A percentile compares a stretch with the other conserved stretches of the same genome.
These are phyloP conservation scores for Synergus gifuensis DNA, from an alignment of 2,888 invertebrate genomes.

Conservation along the genomic window DNA sequence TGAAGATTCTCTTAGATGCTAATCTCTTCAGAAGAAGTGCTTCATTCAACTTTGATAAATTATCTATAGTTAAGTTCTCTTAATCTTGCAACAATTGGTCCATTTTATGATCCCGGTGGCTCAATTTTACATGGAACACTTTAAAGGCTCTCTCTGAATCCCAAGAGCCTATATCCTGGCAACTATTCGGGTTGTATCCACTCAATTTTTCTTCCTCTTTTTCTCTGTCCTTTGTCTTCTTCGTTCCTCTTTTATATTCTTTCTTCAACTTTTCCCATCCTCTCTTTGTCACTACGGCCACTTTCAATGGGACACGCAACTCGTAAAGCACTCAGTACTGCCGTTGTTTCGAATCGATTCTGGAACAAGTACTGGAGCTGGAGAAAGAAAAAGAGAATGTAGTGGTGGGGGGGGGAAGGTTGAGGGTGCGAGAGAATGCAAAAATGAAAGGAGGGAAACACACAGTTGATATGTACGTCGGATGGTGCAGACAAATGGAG, in stretches of 20 bases:
- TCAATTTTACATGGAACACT: conserved; percentile 17
- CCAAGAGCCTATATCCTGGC: conserved; percentile 14
- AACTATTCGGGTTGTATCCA: conserved; percentile 21
- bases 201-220: conserved; percentile 13
- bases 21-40: not conserved
- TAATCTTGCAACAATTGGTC: not conserved
- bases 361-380: conserved; percentile 44
- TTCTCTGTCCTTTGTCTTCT: not conserved
- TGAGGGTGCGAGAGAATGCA: conserved; percentile 30
- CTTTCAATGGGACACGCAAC: conserved; percentile 53
- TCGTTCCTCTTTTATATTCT: conserved; percentile 1
- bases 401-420: not conserved
- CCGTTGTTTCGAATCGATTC: conserved; percentile 56
- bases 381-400: not conserved
- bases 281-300: conserved; percentile 35
- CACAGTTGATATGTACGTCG: conserved; percentile 31
- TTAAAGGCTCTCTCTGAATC: conserved; percentile 6
- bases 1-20: not conserved
- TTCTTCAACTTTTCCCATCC: conserved; percentile 30
- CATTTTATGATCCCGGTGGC: not conserved
- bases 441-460: conserved; percentile 40
- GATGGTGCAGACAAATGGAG: conserved; percentile 37
- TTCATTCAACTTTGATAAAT: not conserved
- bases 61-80: not conserved
- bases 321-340: conserved; percentile 48